Conservation (phyloP, 2,113 vertebrate species). For the Forbesichthys papilliferus region DNA sequence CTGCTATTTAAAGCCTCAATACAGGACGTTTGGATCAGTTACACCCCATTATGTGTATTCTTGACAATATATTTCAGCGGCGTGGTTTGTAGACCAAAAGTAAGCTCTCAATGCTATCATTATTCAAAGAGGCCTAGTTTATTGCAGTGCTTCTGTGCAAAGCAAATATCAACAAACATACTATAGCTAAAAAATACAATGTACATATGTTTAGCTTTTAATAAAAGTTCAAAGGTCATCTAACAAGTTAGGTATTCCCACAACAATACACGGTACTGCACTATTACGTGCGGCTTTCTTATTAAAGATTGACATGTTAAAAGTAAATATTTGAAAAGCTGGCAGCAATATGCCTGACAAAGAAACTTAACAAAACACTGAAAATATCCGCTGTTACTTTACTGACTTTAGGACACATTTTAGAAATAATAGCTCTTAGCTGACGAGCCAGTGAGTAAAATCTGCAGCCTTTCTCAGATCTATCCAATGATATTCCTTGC, state of each 20-base stretch:
- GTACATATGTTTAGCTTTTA: slow-evolving; percentile 1
- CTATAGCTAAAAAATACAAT: background rate
- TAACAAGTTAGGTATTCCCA: background rate
- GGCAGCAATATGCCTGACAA: slow-evolving; percentile 36
- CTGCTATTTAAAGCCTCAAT: slow-evolving; percentile 44
- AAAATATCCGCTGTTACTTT: slow-evolving; percentile 19
- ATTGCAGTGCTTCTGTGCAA: background rate
- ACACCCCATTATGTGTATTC: slow-evolving; percentile 15
- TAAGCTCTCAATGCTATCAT: slow-evolving; percentile 19
- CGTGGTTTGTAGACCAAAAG: slow-evolving; percentile 8
- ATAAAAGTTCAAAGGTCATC: background rate
- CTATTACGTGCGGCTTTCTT: background rate
- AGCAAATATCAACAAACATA: slow-evolving; percentile 8
- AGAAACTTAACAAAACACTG: slow-evolving; percentile 43
- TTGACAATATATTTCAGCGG: slow-evolving; percentile 25
- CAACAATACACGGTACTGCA: background rate
- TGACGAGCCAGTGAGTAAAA: background rate
- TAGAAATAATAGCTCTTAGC: slow-evolving; percentile 27
- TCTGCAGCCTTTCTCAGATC: background rate
- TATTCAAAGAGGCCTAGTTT: slow-evolving; percentile 17
- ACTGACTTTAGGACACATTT: slow-evolving; percentile 19
- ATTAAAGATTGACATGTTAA: slow-evolving; percentile 26
- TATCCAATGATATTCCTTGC: slow-evolving; percentile 1
- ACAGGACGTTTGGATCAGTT: slow-evolving; percentile 11
- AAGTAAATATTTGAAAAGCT: slow-evolving; percentile 39